Evolutionary conservation across 1,140 invertebrate genomes (phyloP).

Genomic region (Brachionus paranguensis): DNA sequence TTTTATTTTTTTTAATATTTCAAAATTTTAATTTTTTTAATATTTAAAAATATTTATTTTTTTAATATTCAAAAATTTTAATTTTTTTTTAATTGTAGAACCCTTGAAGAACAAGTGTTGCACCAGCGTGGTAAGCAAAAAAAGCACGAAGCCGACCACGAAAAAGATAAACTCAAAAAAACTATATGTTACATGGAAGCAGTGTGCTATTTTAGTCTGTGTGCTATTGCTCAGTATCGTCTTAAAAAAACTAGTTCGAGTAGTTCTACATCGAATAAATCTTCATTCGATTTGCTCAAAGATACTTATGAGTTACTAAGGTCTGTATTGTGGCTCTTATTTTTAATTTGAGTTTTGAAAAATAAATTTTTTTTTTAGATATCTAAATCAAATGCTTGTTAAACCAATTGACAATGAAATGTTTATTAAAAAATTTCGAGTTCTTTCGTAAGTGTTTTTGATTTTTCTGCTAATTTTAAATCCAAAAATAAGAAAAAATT

Average conservation of each 20-base stretch:
- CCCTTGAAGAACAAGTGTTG: constrained; percentile 19
- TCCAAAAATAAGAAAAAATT: too few species aligned
- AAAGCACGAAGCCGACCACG: constrained; percentile 30
- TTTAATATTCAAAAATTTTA: background rate
- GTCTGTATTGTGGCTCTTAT: background rate
- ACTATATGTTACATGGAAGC: constrained; percentile 31
- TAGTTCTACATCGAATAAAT: constrained; percentile 29
- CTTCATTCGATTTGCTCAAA: constrained; percentile 30
- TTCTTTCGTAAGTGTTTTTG: constrained; percentile 26
- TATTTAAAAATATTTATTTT: background rate
- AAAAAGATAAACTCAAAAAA: constrained; percentile 29
- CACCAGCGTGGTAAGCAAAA: constrained; percentile 35
- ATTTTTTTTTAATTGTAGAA: background rate
- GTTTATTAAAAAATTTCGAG: constrained; percentile 37
- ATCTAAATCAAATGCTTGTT: constrained; percentile 19
- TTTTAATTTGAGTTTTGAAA: too few species aligned
- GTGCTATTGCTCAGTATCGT: constrained; percentile 32
- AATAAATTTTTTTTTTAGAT: background rate
- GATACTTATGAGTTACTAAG: constrained; percentile 33
- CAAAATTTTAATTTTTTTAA: background rate
- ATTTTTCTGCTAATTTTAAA: too few species aligned
- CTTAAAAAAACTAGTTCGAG: constrained; percentile 26
- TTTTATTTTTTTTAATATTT: background rate
- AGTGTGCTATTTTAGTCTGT: constrained; percentile 36
- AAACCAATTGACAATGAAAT: constrained; percentile 25